Conservation (phyloP, 2,797 vertebrate species). For the Premnoplex brunnescens region DNA sequence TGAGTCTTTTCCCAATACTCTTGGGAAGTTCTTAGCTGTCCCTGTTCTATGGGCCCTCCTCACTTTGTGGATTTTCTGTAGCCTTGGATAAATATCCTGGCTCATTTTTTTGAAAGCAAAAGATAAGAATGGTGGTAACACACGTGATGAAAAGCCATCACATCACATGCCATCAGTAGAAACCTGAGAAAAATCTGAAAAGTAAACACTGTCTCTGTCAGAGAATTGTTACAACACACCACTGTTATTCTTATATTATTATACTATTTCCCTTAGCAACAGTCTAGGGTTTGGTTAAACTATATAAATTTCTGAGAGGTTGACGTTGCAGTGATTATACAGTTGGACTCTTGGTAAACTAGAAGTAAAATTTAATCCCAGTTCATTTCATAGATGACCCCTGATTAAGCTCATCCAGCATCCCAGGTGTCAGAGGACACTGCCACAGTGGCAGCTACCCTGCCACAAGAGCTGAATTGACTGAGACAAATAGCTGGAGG, state of each 20-base stretch:
- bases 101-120: slow-evolving; percentile 43
- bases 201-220: slow-evolving; percentile 47
- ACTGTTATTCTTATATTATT: neutral
- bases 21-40: neutral
- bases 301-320: slow-evolving; percentile 52
- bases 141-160: slow-evolving; percentile 22
- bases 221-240: slow-evolving; percentile 36
- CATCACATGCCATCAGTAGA: slow-evolving; percentile 8
- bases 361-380: slow-evolving; percentile 58
- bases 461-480: neutral
- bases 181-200: slow-evolving; percentile 60
- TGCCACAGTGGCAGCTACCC: neutral
- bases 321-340: slow-evolving; percentile 41
- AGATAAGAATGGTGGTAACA: neutral
- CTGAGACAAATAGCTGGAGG: neutral
- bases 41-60: neutral
- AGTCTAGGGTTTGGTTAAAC: slow-evolving; percentile 59
- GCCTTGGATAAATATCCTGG: slow-evolving; percentile 25
- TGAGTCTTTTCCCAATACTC: neutral
- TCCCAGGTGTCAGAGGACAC: slow-evolving; percentile 18
- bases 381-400: slow-evolving; percentile 53
- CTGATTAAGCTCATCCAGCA: slow-evolving; percentile 40
- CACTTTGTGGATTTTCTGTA: slow-evolving; percentile 30
- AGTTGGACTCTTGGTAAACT: slow-evolving; percentile 41
- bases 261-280: slow-evolving; percentile 68